Evolutionary conservation across 2,113 vertebrate species (phyloP), one percentile per base, ranked within the genome.

Genomic region (Camelus bactrianus): DNA sequence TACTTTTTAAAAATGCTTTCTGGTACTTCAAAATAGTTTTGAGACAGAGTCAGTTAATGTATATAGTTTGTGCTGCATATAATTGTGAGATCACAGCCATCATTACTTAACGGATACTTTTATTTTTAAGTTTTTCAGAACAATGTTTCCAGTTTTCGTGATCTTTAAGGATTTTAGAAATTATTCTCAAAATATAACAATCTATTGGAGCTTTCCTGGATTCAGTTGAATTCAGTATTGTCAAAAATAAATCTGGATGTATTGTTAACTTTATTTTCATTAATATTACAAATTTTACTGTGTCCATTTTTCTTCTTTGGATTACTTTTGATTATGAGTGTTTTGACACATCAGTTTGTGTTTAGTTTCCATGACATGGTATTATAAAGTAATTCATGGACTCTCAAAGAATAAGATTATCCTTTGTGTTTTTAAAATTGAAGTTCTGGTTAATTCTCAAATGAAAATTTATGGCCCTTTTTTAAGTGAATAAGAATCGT

Each of bases 141-240:
- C 28, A 67, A 3, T 54, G 13, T 42, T 80, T 89, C 79, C 72
- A 26, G 56, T 76, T 94, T 81, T n/a, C 80, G 16, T 89, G 17
- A 73, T 72, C 38, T 86, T 92, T 92, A 70, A 64, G 24, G 5
- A 70, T 77, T 84, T 64, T 72, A 60, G n/a, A 91, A 95, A 88
- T 91, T 91, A 72, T 32, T 95, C 62, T 86, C 38, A 64, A 89
- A 72, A 48, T 83, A 16, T 75, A 24, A 70, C 46, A 5, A 69
- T 75, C 42, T 48, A 8, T 50, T 96, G 35, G 30, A 85, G 19
- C 20, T 65, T 87, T 76, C 35, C 32, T 38, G n/a, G 46, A 69
- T 87, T 94, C 20, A 38, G 35, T 80, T 85, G 28, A 95, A 69
- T 72, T 79, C 15, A 72, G 0, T 84, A 35, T 52, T 48, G 6